Percentiles rank a stretch among this genome's conserved stretches.
Evolutionary conservation across 2,888 invertebrate species (phyloP).

Genomic region (Sipha maydis): DNA sequence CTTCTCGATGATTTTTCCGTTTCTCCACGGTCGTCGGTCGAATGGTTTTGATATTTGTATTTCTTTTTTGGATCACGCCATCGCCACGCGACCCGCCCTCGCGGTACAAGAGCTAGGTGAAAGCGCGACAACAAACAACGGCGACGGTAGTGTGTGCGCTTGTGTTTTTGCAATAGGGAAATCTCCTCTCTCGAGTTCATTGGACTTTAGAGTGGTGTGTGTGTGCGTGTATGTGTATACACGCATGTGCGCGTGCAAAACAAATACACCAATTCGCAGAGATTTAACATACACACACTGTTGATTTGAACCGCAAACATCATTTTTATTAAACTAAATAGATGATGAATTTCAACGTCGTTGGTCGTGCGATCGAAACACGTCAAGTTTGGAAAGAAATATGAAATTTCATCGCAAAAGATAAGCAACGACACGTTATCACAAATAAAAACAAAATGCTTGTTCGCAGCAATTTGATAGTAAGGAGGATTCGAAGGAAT

Average conservation of each 20-base stretch:
- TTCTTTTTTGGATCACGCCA: background rate
- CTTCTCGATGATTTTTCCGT: background rate
- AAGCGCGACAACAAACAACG: no score
- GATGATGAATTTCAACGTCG: no score
- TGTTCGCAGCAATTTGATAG: background rate
- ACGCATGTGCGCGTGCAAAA: conserved; percentile 15
- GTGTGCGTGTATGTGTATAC: conserved; percentile 1
- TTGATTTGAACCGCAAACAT: background rate
- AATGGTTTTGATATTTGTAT: background rate
- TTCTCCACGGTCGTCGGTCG: background rate
- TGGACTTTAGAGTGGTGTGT: conserved; percentile 31
- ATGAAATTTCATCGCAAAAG: background rate
- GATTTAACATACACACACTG: background rate
- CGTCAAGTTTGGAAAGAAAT: no score
- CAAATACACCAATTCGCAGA: background rate
- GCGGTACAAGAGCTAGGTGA: conserved; percentile 26
- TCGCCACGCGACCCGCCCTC: background rate
- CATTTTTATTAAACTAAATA: background rate
- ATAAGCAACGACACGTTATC: background rate
- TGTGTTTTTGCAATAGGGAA: conserved; percentile 61
- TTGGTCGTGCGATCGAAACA: no score
- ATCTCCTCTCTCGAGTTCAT: conserved; percentile 54
- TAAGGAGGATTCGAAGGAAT: no score
- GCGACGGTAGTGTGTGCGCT: background rate
- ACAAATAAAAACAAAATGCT: background rate